Evolutionary conservation across 1,140 invertebrate genomes (phyloP).

Genomic region (Anadara kagoshimensis): DNA sequence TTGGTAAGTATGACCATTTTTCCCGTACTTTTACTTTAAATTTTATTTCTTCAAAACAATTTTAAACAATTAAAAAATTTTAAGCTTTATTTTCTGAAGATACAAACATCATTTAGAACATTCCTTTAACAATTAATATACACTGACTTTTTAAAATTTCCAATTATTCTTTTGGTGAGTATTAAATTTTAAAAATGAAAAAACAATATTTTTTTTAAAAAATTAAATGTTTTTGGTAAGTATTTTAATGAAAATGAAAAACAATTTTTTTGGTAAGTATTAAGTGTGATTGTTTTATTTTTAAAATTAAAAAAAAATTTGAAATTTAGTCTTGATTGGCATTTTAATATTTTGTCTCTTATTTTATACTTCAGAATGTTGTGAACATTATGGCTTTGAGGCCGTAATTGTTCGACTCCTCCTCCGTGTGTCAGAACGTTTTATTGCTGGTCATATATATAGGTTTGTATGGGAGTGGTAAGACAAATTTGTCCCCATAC

Average conservation of each 20-base stretch:
- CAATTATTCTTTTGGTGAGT: too few relatives aligned
- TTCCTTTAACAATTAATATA: too few relatives aligned
- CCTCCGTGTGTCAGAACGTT: slow-evolving; percentile 36
- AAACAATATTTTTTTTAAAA: too few relatives aligned
- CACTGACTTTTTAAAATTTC: too few relatives aligned
- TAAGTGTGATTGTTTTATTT: not conserved
- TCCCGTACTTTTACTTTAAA: too few relatives aligned
- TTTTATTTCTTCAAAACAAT: too few relatives aligned
- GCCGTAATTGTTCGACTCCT: slow-evolving; percentile 40
- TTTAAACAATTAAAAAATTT: too few relatives aligned
- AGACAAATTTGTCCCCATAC: slow-evolving; percentile 43
- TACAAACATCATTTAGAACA: too few relatives aligned
- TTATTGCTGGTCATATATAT: slow-evolving; percentile 43
- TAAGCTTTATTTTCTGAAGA: too few relatives aligned
- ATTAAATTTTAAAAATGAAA: too few relatives aligned
- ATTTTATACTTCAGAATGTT: slow-evolving; percentile 46
- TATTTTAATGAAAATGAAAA: not conserved
- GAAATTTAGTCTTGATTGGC: slow-evolving; percentile 14
- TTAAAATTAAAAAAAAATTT: not conserved
- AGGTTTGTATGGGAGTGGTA: slow-evolving; percentile 52
- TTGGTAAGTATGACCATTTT: too few relatives aligned
- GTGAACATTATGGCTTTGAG: slow-evolving; percentile 44
- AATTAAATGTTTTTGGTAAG: too few relatives aligned
- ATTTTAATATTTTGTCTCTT: slow-evolving; percentile 31
- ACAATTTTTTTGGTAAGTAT: slow-evolving; percentile 9